These are phyloP conservation scores for Steatornis caripensis DNA, from an alignment of 2,113 vertebrate species.

Conservation along the genomic window DNA sequence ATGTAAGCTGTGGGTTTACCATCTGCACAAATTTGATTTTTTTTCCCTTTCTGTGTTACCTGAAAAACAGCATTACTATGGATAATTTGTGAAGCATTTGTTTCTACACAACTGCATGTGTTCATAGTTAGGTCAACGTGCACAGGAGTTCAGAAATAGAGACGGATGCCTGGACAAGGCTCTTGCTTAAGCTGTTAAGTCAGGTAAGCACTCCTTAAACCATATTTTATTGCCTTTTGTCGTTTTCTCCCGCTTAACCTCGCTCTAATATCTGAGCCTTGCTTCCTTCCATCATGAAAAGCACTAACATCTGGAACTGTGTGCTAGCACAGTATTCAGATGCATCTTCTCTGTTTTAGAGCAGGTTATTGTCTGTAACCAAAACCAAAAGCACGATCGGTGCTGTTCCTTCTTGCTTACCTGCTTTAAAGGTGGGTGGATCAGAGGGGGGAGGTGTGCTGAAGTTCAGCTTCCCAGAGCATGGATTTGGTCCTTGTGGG, in stretches of 20 bases:
- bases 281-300: neutral
- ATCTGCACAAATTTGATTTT: neutral
- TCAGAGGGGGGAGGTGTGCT: neutral
- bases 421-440: neutral
- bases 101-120: neutral
- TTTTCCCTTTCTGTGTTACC: neutral
- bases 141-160: neutral
- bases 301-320: neutral
- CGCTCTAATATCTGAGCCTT: neutral
- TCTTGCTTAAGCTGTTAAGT: neutral
- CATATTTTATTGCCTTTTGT: neutral
- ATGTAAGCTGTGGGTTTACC: conserved; percentile 11
- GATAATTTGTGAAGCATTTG: neutral
- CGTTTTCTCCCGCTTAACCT: neutral
- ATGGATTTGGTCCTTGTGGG: neutral
- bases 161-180: neutral
- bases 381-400: neutral
- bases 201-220: neutral
- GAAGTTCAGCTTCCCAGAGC: neutral
- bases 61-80: neutral
- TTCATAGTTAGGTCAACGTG: neutral
- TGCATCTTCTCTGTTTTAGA: neutral
- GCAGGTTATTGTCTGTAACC: neutral
- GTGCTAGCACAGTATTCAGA: neutral
- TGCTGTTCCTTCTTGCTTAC: neutral